Conservation (phyloP, 92 coral and sea anemone genomes). For the Pocillopora grandis region DNA sequence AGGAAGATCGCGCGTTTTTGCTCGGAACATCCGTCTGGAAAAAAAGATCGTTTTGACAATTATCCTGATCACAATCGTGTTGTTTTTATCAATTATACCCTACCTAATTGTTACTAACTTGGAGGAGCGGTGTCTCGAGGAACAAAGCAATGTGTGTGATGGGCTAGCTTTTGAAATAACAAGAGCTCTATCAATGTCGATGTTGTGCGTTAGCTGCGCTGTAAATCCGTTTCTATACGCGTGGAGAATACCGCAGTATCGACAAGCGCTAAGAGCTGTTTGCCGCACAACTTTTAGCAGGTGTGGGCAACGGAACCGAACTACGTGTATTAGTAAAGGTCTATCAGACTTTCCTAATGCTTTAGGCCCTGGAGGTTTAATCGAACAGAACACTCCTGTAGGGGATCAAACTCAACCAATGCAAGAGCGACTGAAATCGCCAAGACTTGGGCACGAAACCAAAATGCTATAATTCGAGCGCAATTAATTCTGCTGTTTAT, state of each 20-base stretch:
- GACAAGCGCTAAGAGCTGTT: conserved; percentile 33
- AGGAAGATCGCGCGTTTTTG: not conserved
- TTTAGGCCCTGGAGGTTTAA: conserved; percentile 5
- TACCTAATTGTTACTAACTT: conserved; percentile 47
- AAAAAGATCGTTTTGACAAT: conserved; percentile 55
- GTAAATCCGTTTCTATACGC: conserved; percentile 68
- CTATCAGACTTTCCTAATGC: not conserved
- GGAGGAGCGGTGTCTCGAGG: conserved; percentile 36
- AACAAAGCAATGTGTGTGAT: not conserved
- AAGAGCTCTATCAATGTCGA: conserved; percentile 36
- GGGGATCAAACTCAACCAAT: not conserved
- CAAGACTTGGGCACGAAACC: too few species aligned
- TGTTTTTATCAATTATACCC: conserved; percentile 58
- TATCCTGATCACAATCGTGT: conserved; percentile 44
- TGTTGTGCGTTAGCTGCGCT: conserved; percentile 57
- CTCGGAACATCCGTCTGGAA: conserved; percentile 47
- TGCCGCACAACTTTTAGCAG: not conserved
- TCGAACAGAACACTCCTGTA: conserved; percentile 2
- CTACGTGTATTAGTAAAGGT: not conserved
- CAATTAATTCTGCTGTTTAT: too few species aligned
- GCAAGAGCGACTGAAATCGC: too few species aligned
- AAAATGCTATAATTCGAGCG: too few species aligned
- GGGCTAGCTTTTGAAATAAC: not conserved
- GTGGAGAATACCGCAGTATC: conserved; percentile 61
- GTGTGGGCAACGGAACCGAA: not conserved